Evolutionary conservation across 2,797 vertebrate species (phyloP).

Genomic region (Eremophila alpestris): DNA sequence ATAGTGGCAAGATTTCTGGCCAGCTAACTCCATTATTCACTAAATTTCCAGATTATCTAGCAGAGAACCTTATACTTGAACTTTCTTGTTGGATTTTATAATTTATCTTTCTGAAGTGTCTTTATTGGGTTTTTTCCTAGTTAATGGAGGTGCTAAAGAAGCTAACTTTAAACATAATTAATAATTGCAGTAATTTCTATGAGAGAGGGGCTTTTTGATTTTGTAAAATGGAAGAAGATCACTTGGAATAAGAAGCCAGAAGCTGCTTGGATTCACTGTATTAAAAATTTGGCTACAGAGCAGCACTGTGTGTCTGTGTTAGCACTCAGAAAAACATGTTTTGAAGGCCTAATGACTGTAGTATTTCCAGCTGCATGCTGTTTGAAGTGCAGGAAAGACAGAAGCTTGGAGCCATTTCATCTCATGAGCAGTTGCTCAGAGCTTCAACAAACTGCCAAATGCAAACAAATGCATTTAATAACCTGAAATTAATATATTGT

Average conservation of each 20-base stretch:
- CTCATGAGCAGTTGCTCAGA: conserved; percentile 52
- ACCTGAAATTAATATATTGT: conserved; percentile 62
- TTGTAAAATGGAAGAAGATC: background rate
- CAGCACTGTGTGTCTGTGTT: background rate
- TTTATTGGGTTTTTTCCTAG: background rate
- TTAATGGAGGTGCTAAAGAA: background rate
- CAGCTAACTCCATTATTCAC: background rate
- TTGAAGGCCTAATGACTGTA: conserved; percentile 39
- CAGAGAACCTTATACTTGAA: background rate
- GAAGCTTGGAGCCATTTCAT: conserved; percentile 41
- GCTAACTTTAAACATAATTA: background rate
- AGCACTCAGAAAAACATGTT: conserved; percentile 1
- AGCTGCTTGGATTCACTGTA: background rate
- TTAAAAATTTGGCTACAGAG: background rate
- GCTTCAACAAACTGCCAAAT: conserved; percentile 46
- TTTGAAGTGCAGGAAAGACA: conserved; percentile 31
- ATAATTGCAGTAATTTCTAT: background rate
- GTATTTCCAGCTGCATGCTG: conserved; percentile 3
- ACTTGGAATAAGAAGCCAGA: background rate
- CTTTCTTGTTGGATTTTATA: background rate
- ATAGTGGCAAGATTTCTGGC: background rate
- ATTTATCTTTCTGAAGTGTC: background rate
- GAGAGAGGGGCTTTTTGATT: background rate
- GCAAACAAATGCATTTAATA: conserved; percentile 63
- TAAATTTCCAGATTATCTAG: background rate